These are phyloP conservation scores for Drosophila pectinifera DNA, from an alignment of 1,140 invertebrate species.

Conservation along the genomic window DNA sequence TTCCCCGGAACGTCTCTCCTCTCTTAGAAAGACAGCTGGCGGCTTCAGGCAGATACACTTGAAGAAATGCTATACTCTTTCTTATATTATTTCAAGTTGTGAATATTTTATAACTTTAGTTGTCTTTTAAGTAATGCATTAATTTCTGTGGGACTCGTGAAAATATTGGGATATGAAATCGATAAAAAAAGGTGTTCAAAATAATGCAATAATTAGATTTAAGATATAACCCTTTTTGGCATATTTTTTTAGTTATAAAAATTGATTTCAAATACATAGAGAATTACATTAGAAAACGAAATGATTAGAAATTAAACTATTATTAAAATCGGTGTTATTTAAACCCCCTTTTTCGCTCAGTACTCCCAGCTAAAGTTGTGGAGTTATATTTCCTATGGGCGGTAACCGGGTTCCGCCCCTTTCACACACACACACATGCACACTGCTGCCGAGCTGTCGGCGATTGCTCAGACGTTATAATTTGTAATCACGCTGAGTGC, in stretches of 20 bases:
- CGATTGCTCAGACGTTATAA: conserved; percentile 81
- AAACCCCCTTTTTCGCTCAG: conserved; percentile 7
- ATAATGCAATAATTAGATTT: no score
- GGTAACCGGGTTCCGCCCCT: conserved; percentile 64
- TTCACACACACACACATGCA: conserved; percentile 54
- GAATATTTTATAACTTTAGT: background rate
- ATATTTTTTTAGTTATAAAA: no score
- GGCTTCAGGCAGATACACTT: conserved; percentile 12
- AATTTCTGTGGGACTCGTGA: background rate
- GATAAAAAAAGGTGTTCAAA: no score
- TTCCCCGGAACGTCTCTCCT: background rate
- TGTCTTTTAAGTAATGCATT: background rate
- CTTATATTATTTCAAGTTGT: background rate
- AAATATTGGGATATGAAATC: no score
- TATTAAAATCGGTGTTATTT: no score
- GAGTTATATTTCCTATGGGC: conserved; percentile 83
- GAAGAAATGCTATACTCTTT: background rate
- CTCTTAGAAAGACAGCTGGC: background rate
- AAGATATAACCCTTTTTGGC: no score
- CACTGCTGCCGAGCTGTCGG: conserved; percentile 40
- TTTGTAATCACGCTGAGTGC: conserved; percentile 83
- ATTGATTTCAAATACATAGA: no score
- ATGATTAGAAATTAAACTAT: no score
- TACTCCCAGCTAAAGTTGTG: conserved; percentile 46
- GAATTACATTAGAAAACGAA: no score